Evolutionary conservation across 2,888 invertebrate species (phyloP).

Genomic region (Tethea ocularis): DNA sequence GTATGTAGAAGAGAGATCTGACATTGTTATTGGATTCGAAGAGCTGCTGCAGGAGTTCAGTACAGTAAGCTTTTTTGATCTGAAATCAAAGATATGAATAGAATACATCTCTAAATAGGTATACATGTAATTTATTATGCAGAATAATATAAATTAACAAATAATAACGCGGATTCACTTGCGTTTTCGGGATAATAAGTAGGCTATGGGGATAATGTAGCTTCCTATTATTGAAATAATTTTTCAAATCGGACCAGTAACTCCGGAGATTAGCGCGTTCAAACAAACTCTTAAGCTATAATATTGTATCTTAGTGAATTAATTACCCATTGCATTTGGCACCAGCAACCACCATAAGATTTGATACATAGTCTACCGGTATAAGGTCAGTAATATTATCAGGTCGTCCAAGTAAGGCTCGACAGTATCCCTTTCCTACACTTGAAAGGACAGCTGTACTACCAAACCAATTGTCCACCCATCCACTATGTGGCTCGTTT

Average conservation of each 20-base stretch:
- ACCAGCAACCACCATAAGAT: slow-evolving; percentile 91
- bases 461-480: slow-evolving; percentile 97
- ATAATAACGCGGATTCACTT: too few relatives aligned
- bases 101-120: too few relatives aligned
- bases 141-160: too few relatives aligned
- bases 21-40: slow-evolving; percentile 93
- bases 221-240: too few relatives aligned
- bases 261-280: too few relatives aligned
- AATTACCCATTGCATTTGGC: slow-evolving; percentile 39
- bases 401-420: slow-evolving; percentile 89
- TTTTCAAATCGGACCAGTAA: too few relatives aligned
- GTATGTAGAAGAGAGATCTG: slow-evolving; percentile 84
- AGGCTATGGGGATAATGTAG: too few relatives aligned
- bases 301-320: too few relatives aligned
- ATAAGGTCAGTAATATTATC: slow-evolving; percentile 89
- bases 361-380: slow-evolving; percentile 93
- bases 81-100: slow-evolving; percentile 30
- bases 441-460: slow-evolving; percentile 87
- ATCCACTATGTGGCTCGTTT: slow-evolving; percentile 89
- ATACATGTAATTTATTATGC: too few relatives aligned
- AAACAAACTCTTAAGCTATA: too few relatives aligned
- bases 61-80: slow-evolving; percentile 85
- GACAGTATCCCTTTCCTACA: slow-evolving; percentile 85
- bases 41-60: slow-evolving; percentile 95
- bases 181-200: too few relatives aligned